Conservation (phyloP, 1,140 invertebrate genomes). For the Euura saliciscinereae region DNA sequence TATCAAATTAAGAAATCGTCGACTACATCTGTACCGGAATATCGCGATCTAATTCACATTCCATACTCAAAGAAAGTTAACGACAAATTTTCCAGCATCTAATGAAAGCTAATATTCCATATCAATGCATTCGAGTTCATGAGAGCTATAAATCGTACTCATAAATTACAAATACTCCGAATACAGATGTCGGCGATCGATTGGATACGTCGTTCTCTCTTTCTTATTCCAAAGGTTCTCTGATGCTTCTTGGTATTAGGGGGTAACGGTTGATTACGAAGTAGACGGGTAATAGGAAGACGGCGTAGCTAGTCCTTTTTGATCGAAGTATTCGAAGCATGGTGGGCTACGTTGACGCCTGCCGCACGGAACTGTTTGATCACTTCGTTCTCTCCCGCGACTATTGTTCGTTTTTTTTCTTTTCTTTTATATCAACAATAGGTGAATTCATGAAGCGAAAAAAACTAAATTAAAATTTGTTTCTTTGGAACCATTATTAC, state of each 20-base stretch:
- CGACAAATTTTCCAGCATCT: too few species aligned
- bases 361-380: slow-evolving; percentile 13
- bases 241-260: neutral
- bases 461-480: too few species aligned
- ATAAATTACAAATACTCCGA: too few species aligned
- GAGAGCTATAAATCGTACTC: too few species aligned
- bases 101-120: too few species aligned
- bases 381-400: slow-evolving; percentile 15
- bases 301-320: slow-evolving; percentile 15
- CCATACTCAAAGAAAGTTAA: too few species aligned
- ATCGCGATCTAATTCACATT: too few species aligned
- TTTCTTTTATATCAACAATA: too few species aligned
- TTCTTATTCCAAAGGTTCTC: neutral
- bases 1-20: too few species aligned
- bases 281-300: neutral
- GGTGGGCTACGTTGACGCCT: slow-evolving; percentile 7
- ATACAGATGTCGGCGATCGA: neutral
- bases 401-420: slow-evolving; percentile 9
- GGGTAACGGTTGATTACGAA: neutral
- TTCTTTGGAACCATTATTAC: slow-evolving; percentile 9
- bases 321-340: slow-evolving; percentile 14
- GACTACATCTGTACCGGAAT: too few species aligned
- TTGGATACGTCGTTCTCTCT: neutral
- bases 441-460: too few species aligned
- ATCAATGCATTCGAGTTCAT: too few species aligned